Evolutionary conservation across 2,797 vertebrate genomes (phyloP).

Genomic region (Molothrus aeneus): DNA sequence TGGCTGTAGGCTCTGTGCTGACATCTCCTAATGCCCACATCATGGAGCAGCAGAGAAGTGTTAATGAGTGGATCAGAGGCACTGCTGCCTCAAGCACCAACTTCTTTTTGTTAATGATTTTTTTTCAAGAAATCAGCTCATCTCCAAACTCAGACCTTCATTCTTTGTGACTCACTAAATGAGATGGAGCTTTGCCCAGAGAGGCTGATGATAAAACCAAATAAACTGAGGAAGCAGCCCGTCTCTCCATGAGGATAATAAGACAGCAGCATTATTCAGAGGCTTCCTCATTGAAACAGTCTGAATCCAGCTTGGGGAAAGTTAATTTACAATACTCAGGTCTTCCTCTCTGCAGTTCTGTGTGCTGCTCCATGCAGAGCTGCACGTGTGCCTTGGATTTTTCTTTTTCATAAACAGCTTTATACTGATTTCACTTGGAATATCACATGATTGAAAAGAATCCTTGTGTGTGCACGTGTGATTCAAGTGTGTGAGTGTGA

Average conservation of each 20-base stretch:
- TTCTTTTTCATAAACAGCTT: slow-evolving; percentile 17
- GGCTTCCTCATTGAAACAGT: slow-evolving; percentile 52
- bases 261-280: slow-evolving; percentile 62
- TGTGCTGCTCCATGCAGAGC: not conserved
- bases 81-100: slow-evolving; percentile 77
- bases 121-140: slow-evolving; percentile 56
- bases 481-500: not conserved
- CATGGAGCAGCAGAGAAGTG: slow-evolving; percentile 75
- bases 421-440: slow-evolving; percentile 34
- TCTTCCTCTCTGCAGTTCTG: slow-evolving; percentile 43
- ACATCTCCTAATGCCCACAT: slow-evolving; percentile 80
- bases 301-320: slow-evolving; percentile 40
- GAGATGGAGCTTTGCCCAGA: slow-evolving; percentile 65
- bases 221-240: slow-evolving; percentile 59
- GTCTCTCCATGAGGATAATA: slow-evolving; percentile 61
- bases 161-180: slow-evolving; percentile 62
- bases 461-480: not conserved
- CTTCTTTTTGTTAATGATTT: slow-evolving; percentile 4
- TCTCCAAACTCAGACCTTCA: slow-evolving; percentile 70
- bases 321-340: slow-evolving; percentile 45
- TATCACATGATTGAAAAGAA: slow-evolving; percentile 23
- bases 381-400: slow-evolving; percentile 8
- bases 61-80: slow-evolving; percentile 80
- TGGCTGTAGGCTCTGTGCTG: slow-evolving; percentile 77
- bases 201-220: slow-evolving; percentile 58